Percentiles rank a stretch among this genome's conserved stretches.
Conservation (phyloP, 2,113 vertebrate species). For the Zootoca vivipara region DNA sequence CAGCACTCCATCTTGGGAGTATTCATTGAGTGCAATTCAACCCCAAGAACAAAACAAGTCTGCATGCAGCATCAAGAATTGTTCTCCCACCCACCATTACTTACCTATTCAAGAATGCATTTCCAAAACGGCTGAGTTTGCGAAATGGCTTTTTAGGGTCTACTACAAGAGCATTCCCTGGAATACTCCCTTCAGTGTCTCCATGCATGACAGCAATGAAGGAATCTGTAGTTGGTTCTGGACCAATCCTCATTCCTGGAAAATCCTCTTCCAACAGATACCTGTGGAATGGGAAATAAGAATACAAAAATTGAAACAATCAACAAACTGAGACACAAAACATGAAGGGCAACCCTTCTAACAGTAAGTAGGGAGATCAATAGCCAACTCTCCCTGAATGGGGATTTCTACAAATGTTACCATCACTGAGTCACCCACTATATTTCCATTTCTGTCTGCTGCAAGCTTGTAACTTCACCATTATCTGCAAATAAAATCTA, state of each 20-base stretch:
- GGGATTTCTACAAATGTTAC: not conserved
- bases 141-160: conserved; percentile 96
- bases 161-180: conserved; percentile 94
- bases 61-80: too few species aligned
- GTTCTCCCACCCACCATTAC: not conserved
- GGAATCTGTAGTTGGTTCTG: conserved; percentile 95
- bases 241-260: conserved; percentile 96
- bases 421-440: not conserved
- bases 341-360: not conserved
- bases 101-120: conserved; percentile 95
- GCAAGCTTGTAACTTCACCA: not conserved
- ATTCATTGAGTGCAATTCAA: too few species aligned
- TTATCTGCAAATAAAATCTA: not conserved
- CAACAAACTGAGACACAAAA: not conserved
- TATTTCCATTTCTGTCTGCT: not conserved
- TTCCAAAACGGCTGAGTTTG: conserved; percentile 94
- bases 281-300: conserved; percentile 48
- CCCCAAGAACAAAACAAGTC: too few species aligned
- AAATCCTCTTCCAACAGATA: conserved; percentile 96
- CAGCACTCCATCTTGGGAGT: too few species aligned
- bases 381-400: not conserved
- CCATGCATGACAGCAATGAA: conserved; percentile 98
- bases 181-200: conserved; percentile 88
- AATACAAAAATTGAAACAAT: conserved; percentile 23
- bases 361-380: not conserved